Conservation (phyloP, 1,140 invertebrate species). For the Grapholita molesta region DNA sequence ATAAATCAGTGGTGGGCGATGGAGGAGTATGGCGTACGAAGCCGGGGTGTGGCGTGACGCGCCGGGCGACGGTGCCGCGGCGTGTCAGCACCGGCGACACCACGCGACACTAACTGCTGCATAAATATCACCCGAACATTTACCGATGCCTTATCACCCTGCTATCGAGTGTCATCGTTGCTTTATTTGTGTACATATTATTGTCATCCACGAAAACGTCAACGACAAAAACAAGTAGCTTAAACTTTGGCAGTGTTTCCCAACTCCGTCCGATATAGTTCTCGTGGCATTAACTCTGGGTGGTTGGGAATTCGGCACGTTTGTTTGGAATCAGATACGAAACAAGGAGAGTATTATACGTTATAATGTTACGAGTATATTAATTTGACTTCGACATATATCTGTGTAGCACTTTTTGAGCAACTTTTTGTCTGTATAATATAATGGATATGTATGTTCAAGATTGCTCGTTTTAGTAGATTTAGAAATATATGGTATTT, state of each 20-base stretch:
- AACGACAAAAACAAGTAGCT: neutral
- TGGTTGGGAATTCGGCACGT: neutral
- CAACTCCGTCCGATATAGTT: slow-evolving; percentile 8
- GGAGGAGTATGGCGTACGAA: slow-evolving; percentile 27
- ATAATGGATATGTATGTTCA: no score
- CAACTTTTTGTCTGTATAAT: no score
- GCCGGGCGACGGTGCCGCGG: slow-evolving; percentile 23
- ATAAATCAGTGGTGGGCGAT: slow-evolving; percentile 48
- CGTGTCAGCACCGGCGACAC: neutral
- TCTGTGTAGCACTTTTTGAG: no score
- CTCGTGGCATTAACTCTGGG: slow-evolving; percentile 1
- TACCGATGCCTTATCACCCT: neutral
- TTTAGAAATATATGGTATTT: no score
- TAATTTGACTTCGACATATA: no score
- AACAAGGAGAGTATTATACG: neutral
- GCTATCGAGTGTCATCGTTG: neutral
- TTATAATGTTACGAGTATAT: neutral
- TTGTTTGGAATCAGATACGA: neutral
- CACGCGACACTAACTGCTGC: neutral
- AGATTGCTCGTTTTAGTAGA: no score
- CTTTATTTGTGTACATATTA: neutral
- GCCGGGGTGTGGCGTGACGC: slow-evolving; percentile 24
- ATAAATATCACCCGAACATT: slow-evolving; percentile 15
- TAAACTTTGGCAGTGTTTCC: slow-evolving; percentile 10
- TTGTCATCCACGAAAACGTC: neutral